These are phyloP conservation scores for Phalacrocorax aristotelis DNA, from an alignment of 2,113 vertebrate species.

Conservation along the genomic window DNA sequence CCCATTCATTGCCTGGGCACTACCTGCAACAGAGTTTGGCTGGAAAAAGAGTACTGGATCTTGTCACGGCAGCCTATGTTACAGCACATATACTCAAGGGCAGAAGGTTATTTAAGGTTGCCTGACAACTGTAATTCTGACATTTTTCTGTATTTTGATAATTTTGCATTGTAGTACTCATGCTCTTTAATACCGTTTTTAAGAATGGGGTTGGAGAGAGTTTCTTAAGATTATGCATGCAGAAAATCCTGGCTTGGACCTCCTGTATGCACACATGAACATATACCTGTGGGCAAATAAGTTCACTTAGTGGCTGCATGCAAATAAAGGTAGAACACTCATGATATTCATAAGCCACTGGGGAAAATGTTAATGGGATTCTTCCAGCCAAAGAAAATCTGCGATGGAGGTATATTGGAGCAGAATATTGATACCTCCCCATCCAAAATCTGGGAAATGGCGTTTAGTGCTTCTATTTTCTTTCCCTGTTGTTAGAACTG, in stretches of 20 bases:
- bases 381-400: background rate
- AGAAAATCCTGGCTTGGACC: background rate
- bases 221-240: background rate
- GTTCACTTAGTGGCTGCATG: background rate
- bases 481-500: background rate
- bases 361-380: background rate
- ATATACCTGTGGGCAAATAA: background rate
- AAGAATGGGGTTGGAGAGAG: background rate
- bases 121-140: background rate
- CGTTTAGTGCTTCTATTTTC: background rate
- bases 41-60: background rate
- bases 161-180: background rate
- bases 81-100: background rate
- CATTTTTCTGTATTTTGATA: background rate
- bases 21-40: fast-evolving
- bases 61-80: background rate
- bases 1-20: background rate
- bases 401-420: background rate
- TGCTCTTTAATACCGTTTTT: background rate
- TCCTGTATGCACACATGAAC: background rate
- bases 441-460: background rate
- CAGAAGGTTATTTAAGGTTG: background rate
- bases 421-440: background rate
- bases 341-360: background rate
- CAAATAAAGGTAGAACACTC: background rate